Evolutionary conservation across 2,113 vertebrate species (phyloP).

Genomic region (Bufo bufo): DNA sequence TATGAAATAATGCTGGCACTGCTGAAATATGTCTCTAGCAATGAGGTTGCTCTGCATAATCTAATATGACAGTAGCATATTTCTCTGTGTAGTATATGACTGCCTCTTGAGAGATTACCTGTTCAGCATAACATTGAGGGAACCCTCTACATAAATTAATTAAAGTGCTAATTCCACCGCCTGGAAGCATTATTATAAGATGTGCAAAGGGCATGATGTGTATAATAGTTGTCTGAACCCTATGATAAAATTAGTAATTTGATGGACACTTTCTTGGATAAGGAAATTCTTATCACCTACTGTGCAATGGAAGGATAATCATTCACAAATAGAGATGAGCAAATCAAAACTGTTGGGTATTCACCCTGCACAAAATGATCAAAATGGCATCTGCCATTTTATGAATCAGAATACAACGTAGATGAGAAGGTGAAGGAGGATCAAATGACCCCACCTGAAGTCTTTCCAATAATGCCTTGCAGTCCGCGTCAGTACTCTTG

Average conservation of each 20-base stretch:
- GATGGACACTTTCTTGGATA: constrained; percentile 3
- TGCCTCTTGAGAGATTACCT: background rate
- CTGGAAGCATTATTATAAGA: background rate
- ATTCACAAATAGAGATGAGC: background rate
- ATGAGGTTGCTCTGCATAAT: background rate
- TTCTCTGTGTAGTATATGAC: background rate
- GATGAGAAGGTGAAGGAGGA: no score
- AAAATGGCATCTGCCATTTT: no score
- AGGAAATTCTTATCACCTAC: background rate
- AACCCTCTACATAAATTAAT: background rate
- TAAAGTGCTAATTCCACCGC: background rate
- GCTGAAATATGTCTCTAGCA: background rate
- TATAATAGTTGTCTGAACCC: background rate
- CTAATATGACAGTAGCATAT: background rate
- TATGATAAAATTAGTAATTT: background rate
- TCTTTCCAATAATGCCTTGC: no score
- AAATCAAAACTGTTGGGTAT: no score
- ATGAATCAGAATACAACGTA: no score
- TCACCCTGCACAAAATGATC: no score
- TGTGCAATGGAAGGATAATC: background rate
- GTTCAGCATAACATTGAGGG: background rate
- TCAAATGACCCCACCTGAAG: no score
- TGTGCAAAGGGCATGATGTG: background rate
- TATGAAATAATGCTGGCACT: background rate
- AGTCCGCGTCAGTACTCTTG: no score